Evolutionary conservation across 2,113 vertebrate genomes (phyloP).

Genomic region (Andinoacara biseriatus): DNA sequence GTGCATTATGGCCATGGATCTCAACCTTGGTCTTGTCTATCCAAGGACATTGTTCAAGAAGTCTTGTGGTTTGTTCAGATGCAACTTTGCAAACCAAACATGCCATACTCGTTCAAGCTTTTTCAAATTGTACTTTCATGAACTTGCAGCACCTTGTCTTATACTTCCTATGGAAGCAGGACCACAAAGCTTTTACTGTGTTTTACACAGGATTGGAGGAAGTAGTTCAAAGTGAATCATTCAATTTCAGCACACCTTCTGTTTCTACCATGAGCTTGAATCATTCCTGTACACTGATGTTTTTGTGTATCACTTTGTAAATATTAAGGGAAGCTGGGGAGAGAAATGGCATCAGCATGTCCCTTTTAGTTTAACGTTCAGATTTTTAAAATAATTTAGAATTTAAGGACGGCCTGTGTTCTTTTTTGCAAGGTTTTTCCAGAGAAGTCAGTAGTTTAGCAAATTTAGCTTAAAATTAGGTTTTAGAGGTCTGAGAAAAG

Average conservation of each 20-base stretch:
- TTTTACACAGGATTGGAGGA: background rate
- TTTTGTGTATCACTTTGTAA: background rate
- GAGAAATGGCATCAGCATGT: background rate
- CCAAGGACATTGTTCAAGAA: too few species aligned
- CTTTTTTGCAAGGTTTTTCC: background rate
- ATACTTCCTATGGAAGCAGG: too few species aligned
- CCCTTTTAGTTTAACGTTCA: background rate
- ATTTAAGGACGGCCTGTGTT: background rate
- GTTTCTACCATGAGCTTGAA: background rate
- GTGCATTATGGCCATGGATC: too few species aligned
- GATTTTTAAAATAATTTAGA: background rate
- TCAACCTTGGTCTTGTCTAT: too few species aligned
- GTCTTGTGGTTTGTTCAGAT: too few species aligned
- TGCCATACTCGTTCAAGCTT: background rate
- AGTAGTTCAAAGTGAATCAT: background rate
- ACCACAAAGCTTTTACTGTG: too few species aligned
- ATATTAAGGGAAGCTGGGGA: background rate
- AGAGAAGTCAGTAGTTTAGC: too few species aligned
- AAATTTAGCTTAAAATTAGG: too few species aligned
- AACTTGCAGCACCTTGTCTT: background rate
- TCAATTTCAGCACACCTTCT: background rate
- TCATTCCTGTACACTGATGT: background rate
- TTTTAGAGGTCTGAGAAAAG: background rate
- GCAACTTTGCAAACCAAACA: background rate
- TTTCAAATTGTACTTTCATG: background rate